Evolutionary conservation across 1,140 invertebrate species (phyloP).

Genomic region (Lysiphlebus fabarum): DNA sequence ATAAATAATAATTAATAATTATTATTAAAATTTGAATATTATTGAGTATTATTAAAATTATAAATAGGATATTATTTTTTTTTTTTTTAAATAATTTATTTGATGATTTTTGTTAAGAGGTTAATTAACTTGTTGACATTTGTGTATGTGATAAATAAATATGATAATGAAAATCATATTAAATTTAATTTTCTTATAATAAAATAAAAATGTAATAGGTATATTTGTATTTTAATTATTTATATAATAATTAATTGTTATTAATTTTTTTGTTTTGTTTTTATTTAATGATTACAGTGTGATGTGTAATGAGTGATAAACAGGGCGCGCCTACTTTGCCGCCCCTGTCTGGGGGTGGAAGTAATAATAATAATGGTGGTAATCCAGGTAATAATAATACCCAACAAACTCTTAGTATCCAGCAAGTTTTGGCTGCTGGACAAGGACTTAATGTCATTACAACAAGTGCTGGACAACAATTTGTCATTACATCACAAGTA

Average conservation of each 20-base stretch:
- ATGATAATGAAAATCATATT: background rate
- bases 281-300: conserved; percentile 41
- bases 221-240: background rate
- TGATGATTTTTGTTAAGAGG: conserved; percentile 7
- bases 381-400: too few species aligned
- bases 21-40: background rate
- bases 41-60: conserved; percentile 14
- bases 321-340: conserved; percentile 51
- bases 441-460: conserved; percentile 52
- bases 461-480: conserved; percentile 51
- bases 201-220: background rate
- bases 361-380: conserved; percentile 43
- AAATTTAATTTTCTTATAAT: background rate
- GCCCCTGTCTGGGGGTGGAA: conserved; percentile 51
- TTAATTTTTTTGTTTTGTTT: conserved; percentile 7
- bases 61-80: background rate
- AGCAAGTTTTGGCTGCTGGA: conserved; percentile 52
- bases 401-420: conserved; percentile 47
- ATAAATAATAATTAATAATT: background rate
- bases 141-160: background rate
- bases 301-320: conserved; percentile 57
- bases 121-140: conserved; percentile 9
- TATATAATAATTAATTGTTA: too few species aligned
- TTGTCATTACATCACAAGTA: conserved; percentile 54
- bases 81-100: background rate